Evolutionary conservation across 2,888 invertebrate genomes (phyloP).

Genomic region (Pyrochroa serraticornis): DNA sequence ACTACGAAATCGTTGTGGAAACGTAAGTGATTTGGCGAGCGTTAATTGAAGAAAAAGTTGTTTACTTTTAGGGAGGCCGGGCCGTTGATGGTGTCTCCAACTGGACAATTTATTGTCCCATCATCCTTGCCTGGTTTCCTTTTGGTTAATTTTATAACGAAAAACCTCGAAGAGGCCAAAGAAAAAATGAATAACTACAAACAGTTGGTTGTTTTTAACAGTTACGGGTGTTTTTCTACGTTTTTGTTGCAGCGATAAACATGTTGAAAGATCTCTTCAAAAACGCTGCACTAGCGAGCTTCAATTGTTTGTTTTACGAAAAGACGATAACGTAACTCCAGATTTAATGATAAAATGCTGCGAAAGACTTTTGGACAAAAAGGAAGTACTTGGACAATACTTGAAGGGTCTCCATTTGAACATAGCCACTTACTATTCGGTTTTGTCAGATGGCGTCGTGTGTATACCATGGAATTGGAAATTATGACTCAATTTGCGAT

Average conservation of each 20-base stretch:
- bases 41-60: too few relatives aligned
- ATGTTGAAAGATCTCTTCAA: slow-evolving; percentile 77
- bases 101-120: slow-evolving; percentile 92
- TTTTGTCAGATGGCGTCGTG: slow-evolving; percentile 86
- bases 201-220: slow-evolving; percentile 63
- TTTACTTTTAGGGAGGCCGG: slow-evolving; percentile 90
- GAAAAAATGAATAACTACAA: slow-evolving; percentile 75
- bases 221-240: slow-evolving; percentile 5
- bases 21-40: slow-evolving; percentile 65
- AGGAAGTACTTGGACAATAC: slow-evolving; percentile 56
- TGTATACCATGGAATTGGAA: slow-evolving; percentile 95
- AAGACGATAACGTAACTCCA: slow-evolving; percentile 91
- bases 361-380: slow-evolving; percentile 68
- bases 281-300: slow-evolving; percentile 71
- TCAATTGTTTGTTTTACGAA: slow-evolving; percentile 74
- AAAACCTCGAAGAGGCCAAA: slow-evolving; percentile 77
- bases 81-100: slow-evolving; percentile 90
- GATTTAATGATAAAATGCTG: slow-evolving; percentile 88
- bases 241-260: slow-evolving; percentile 69
- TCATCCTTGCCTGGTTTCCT: slow-evolving; percentile 89
- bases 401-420: slow-evolving; percentile 75
- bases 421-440: slow-evolving; percentile 90
- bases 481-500: slow-evolving; percentile 52
- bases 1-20: slow-evolving; percentile 86
- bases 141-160: slow-evolving; percentile 81